Conservation (phyloP, 2,797 vertebrate species). For the Eidolon dupreanum region DNA sequence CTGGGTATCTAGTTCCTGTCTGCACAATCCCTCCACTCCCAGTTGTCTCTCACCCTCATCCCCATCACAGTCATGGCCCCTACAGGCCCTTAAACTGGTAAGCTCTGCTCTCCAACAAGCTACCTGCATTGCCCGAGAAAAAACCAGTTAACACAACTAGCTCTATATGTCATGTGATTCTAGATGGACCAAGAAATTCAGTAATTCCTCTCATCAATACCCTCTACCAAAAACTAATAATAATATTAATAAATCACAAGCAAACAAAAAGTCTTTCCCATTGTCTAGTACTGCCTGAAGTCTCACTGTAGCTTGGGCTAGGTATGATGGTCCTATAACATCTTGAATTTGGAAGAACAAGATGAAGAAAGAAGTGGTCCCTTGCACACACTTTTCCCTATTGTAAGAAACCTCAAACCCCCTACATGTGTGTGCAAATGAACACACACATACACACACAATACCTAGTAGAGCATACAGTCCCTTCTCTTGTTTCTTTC, state of each 20-base stretch:
- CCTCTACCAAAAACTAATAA: background rate
- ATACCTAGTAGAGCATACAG: background rate
- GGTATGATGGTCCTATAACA: background rate
- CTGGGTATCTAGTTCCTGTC: accelerated
- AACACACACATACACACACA: background rate
- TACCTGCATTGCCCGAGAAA: background rate
- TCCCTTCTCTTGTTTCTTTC: background rate
- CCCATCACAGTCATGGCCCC: background rate
- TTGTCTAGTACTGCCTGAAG: background rate
- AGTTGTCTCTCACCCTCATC: background rate
- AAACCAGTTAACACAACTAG: background rate
- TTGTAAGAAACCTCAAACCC: background rate
- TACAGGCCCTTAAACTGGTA: background rate
- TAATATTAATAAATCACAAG: background rate
- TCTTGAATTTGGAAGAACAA: background rate
- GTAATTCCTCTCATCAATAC: background rate
- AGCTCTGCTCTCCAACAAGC: background rate
- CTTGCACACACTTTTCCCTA: background rate
- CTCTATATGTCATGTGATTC: background rate
- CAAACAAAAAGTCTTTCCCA: background rate
- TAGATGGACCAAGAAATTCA: background rate
- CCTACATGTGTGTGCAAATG: accelerated
- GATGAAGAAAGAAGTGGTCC: background rate
- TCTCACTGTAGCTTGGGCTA: background rate
- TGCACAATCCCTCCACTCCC: background rate